A percentile compares a stretch with the other conserved stretches of the same genome.
Evolutionary conservation across 2,888 invertebrate species (phyloP).

Genomic region (Theristus sp.): DNA sequence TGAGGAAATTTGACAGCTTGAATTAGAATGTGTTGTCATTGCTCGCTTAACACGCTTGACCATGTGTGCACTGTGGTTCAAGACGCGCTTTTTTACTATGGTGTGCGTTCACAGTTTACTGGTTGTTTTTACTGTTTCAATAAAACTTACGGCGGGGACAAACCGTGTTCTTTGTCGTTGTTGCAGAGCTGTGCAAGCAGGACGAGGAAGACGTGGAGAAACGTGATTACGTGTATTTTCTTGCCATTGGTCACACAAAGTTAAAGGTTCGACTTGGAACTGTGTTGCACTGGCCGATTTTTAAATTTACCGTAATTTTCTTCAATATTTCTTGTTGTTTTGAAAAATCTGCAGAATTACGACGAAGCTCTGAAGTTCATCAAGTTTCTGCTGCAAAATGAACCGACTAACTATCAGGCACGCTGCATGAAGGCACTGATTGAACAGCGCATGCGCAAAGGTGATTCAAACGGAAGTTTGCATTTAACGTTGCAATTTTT

Average conservation of each 20-base stretch:
- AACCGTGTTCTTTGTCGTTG: too few species aligned
- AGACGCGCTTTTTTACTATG: too few species aligned
- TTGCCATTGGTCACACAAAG: constrained; percentile 77
- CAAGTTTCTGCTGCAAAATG: constrained; percentile 58
- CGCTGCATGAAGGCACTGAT: constrained; percentile 57
- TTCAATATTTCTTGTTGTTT: neutral
- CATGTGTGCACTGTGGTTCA: neutral
- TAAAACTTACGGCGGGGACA: too few species aligned
- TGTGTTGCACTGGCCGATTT: too few species aligned
- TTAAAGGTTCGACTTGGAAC: constrained; percentile 48
- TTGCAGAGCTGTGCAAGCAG: constrained; percentile 32
- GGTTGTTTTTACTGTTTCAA: too few species aligned
- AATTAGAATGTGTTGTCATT: neutral
- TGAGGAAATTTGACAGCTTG: too few species aligned
- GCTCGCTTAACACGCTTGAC: neutral
- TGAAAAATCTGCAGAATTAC: constrained; percentile 41
- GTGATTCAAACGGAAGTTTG: constrained; percentile 19
- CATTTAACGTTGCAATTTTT: too few species aligned
- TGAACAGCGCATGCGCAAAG: constrained; percentile 70
- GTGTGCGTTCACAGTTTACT: too few species aligned
- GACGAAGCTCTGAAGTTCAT: constrained; percentile 62
- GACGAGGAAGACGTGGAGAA: constrained; percentile 48
- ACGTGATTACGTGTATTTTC: constrained; percentile 81
- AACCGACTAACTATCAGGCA: constrained; percentile 74
- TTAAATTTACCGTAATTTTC: neutral